Percentiles rank a stretch among this genome's conserved stretches.
phyloP scores from a whole-genome alignment of 2,797 vertebrate genomes.

The Galagoides demidoff region DNA sequence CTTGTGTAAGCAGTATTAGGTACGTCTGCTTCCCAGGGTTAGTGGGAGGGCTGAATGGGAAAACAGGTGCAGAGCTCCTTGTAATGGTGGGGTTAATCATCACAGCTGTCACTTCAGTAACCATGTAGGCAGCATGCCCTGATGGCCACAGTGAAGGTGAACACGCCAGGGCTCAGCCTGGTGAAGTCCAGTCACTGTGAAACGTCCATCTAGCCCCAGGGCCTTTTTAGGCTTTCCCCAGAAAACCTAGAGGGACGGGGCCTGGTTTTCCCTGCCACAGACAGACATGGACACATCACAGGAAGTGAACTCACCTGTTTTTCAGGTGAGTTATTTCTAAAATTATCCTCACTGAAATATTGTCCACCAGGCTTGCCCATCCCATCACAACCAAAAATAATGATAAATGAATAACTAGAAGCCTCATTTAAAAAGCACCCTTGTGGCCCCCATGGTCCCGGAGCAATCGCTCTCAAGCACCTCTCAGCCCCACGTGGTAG shows the following conservation, averaged over 20 bases:
- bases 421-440: not conserved
- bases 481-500: not conserved
- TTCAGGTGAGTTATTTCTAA: slow-evolving; percentile 46
- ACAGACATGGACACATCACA: not conserved
- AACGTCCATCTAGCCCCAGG: not conserved
- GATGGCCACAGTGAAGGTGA: not conserved
- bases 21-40: not conserved
- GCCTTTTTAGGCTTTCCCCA: not conserved
- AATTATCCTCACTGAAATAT: not conserved
- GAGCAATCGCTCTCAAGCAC: not conserved
- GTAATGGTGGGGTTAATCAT: not conserved
- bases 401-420: not conserved
- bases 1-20: not conserved
- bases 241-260: not conserved
- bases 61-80: not conserved
- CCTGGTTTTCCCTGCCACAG: not conserved
- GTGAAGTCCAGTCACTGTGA: not conserved
- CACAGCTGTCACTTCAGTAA: not conserved
- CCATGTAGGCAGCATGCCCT: not conserved
- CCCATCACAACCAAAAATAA: not conserved
- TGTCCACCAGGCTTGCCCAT: accelerated
- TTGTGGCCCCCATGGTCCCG: not conserved
- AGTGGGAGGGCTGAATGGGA: not conserved
- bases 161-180: not conserved
- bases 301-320: not conserved